Evolutionary conservation across 2,797 vertebrate species (phyloP), one percentile per base, ranked within the genome.

Genomic region (Enteromius treurensis): DNA sequence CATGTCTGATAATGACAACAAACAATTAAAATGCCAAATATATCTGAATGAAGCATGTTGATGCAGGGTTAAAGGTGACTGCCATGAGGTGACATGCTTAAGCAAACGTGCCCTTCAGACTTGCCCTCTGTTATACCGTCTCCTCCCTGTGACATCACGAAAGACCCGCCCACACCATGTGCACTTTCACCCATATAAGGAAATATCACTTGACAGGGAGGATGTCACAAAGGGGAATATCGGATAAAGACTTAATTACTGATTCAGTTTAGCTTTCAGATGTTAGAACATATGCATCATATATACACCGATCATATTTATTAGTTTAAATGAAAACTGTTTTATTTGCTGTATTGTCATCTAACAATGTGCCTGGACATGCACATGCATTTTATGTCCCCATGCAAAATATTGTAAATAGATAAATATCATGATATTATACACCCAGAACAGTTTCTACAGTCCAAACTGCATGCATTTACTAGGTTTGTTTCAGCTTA

Each of bases 111-210:
- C 49, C 79, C 40, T 76, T 81, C 55, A 86, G 80, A 23, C 49
- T 76, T 84, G 47, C 71, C 81, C 81, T 86, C 83, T 37, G 49
- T 58, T 55, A 47, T 80, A n/a, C 45, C 8, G 55, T 77, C 81
- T 71, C 65, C 15, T 81, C 49, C 32, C 21, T 6, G 64, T 84
- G 88, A 86, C 80, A 81, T 82, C 85, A 84, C 68, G 40, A 19
- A 65, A 47, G 23, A 21, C 51, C 71, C 78, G 6, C 73, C 86
- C 85, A 45, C 47, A 60, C 29, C 23, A 73, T 73, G 70, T 79
- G 34, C 60, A 26, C 40, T 8, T 8, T 71, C 26, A 45, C 10
- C 80, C 55, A 75, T 77, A 67, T 62, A 55, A 70, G 58, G 64
- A 40, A 21, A 65, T 47, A 51, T 76, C 76, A n/a, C 26, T n/a